phyloP scores from a whole-genome alignment of 2,888 invertebrate species.

The Eucera pruinosa region DNA sequence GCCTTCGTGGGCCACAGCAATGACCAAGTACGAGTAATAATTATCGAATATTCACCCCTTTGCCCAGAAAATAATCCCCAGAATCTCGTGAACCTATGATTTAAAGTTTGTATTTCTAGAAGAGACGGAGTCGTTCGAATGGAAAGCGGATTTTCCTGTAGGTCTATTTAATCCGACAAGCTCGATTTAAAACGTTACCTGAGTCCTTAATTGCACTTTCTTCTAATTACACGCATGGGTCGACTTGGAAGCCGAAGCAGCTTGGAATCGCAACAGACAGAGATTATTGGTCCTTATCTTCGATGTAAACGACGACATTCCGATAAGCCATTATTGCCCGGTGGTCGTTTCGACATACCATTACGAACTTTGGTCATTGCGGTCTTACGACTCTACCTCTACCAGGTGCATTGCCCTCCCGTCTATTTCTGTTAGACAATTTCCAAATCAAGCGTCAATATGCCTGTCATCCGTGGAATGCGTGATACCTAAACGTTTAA shows the following conservation, averaged over 20 bases:
- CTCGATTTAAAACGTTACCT: conserved; percentile 59
- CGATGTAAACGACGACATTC: conserved; percentile 34
- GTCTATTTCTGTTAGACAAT: conserved; percentile 53
- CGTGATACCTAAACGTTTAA: conserved; percentile 29
- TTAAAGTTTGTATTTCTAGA: conserved; percentile 17
- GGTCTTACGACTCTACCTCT: conserved; percentile 67
- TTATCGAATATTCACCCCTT: conserved; percentile 5
- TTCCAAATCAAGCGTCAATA: conserved; percentile 53
- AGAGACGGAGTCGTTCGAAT: conserved; percentile 41
- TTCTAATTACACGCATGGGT: conserved; percentile 44
- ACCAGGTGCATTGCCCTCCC: conserved; percentile 60
- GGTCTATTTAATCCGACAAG: conserved; percentile 36
- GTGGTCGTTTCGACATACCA: conserved; percentile 27
- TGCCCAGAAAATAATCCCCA: background rate
- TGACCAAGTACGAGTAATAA: conserved; percentile 60
- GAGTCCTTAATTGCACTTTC: conserved; percentile 76
- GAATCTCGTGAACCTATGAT: background rate
- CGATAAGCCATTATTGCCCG: conserved; percentile 31
- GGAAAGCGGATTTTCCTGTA: conserved; percentile 20
- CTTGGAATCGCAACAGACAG: conserved; percentile 4
- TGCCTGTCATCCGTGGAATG: conserved; percentile 48
- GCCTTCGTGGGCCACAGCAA: conserved; percentile 59
- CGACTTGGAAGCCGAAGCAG: conserved; percentile 12
- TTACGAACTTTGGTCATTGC: conserved; percentile 71
- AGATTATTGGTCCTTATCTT: conserved; percentile 24